These are phyloP conservation scores for Grammomys surdaster DNA, from an alignment of 2,113 vertebrate species.

Conservation along the genomic window DNA sequence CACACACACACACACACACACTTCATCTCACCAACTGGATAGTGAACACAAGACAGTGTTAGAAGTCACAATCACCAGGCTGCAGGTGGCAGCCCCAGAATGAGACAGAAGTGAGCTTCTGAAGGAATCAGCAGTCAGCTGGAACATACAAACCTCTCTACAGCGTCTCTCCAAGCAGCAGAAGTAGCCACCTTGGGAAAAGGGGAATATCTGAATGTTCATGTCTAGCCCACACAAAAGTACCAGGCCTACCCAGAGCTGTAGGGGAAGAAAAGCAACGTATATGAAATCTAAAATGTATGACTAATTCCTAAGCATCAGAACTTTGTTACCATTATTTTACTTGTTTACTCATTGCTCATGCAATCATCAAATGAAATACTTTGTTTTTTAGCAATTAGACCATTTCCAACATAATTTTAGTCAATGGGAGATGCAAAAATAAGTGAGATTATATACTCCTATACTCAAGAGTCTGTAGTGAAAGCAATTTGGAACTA, in stretches of 20 bases:
- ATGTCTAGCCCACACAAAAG: not conserved
- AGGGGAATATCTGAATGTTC: not conserved
- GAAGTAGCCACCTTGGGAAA: not conserved
- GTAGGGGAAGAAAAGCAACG: not conserved
- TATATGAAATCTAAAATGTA: not conserved
- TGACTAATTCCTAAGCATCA: not conserved
- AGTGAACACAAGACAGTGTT: not conserved
- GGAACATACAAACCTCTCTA: not conserved
- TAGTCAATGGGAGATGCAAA: not conserved
- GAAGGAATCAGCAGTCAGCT: not conserved
- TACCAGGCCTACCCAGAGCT: not conserved
- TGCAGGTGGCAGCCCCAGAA: not conserved
- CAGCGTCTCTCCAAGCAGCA: not conserved
- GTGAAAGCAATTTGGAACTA: not conserved
- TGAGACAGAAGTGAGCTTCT: not conserved
- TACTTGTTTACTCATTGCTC: not conserved
- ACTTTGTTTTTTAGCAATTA: not conserved
- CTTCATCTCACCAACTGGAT: not conserved
- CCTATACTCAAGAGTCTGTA: not conserved
- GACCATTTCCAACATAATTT: conserved; percentile 9
- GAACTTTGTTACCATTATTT: not conserved
- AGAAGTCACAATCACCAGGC: not conserved
- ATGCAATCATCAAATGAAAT: not conserved
- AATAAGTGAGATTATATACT: not conserved
- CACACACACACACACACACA: too few relatives aligned